Evolutionary conservation across 1,140 invertebrate species (phyloP).

Genomic region (Agrypnia vestita): DNA sequence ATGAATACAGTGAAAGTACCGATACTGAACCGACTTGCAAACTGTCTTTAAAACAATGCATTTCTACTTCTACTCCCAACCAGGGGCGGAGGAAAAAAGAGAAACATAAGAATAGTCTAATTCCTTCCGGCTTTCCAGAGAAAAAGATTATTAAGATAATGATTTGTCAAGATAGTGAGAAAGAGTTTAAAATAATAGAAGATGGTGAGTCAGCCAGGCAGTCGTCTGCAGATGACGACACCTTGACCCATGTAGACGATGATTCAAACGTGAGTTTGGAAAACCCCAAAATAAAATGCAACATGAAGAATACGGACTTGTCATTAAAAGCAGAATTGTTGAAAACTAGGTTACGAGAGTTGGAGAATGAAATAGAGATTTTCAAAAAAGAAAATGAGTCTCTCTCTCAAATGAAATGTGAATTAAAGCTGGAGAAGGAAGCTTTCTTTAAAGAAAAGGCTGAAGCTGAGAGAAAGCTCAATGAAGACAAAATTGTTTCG

Average conservation of each 20-base stretch:
- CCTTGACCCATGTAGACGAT: constrained; percentile 57
- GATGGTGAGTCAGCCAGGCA: neutral
- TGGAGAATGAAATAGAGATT: constrained; percentile 80
- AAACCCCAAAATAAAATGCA: constrained; percentile 7
- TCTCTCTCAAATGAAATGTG: constrained; percentile 73
- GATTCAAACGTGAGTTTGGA: constrained; percentile 8
- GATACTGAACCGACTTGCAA: constrained; percentile 52
- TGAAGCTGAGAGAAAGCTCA: constrained; percentile 76
- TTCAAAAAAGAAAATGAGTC: constrained; percentile 78
- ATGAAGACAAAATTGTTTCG: constrained; percentile 75
- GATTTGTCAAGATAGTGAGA: constrained; percentile 32
- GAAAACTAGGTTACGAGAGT: constrained; percentile 77
- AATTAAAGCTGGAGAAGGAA: constrained; percentile 75
- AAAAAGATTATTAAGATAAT: constrained; percentile 50
- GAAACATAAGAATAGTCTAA: constrained; percentile 39
- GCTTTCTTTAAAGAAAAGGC: constrained; percentile 74
- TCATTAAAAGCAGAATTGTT: constrained; percentile 76
- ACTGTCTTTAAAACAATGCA: constrained; percentile 34
- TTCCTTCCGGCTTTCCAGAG: too few relatives aligned
- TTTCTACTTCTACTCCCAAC: constrained; percentile 55
- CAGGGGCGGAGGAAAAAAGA: constrained; percentile 42
- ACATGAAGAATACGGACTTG: constrained; percentile 57
- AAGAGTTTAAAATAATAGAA: neutral
- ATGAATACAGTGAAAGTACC: constrained; percentile 49
- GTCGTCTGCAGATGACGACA: constrained; percentile 11